Percentiles rank a stretch among this genome's conserved stretches.
Conservation (phyloP, 1,140 invertebrate species). For the Harpegnathos saltator region DNA sequence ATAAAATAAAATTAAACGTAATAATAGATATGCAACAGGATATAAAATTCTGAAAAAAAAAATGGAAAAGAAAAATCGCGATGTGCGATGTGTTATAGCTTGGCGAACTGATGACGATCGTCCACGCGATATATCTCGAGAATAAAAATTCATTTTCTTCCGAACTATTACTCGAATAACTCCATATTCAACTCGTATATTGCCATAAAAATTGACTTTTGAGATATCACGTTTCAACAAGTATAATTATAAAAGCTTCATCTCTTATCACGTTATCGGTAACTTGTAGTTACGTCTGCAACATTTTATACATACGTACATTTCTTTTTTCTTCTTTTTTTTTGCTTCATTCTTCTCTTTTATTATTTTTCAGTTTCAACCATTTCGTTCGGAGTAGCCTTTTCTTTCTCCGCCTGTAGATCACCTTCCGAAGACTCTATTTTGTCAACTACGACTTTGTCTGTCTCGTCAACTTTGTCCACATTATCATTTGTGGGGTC, state of each 20-base stretch:
- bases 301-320: slow-evolving; percentile 34
- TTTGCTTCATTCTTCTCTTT: background rate
- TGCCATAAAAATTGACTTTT: slow-evolving; percentile 54
- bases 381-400: background rate
- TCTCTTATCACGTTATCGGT: slow-evolving; percentile 31
- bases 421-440: slow-evolving; percentile 28
- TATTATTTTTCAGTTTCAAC: background rate
- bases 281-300: slow-evolving; percentile 44
- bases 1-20: slow-evolving; percentile 48
- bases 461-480: too few species aligned
- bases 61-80: slow-evolving; percentile 15
- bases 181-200: slow-evolving; percentile 44
- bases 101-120: background rate
- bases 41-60: slow-evolving; percentile 50
- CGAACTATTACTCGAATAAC: slow-evolving; percentile 27
- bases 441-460: too few species aligned
- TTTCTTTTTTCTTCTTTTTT: slow-evolving; percentile 1
- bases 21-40: slow-evolving; percentile 26
- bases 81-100: slow-evolving; percentile 1
- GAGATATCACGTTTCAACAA: slow-evolving; percentile 50
- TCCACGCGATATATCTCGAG: slow-evolving; percentile 13
- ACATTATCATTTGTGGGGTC: background rate
- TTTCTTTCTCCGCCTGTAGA: background rate
- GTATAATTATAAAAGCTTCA: slow-evolving; percentile 54
- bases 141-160: slow-evolving; percentile 34